Conservation (phyloP, 2,797 vertebrate species). For the Echeneis naucrates region DNA sequence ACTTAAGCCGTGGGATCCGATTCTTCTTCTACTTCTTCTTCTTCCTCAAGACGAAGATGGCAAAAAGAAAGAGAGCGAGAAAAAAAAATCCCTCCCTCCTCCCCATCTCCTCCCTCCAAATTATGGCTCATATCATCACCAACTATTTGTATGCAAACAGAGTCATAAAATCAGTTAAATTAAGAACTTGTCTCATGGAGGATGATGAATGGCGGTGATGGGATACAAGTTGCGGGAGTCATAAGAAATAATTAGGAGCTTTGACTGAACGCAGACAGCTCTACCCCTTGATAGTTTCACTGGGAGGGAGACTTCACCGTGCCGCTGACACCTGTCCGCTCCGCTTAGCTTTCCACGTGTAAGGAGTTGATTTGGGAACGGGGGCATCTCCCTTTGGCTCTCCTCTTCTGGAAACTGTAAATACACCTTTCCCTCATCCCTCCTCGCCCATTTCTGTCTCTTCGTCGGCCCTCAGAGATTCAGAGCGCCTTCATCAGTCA, state of each 20-base stretch:
- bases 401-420: slow-evolving; percentile 43
- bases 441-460: slow-evolving; percentile 18
- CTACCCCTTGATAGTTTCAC: slow-evolving; percentile 54
- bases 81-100: slow-evolving; percentile 10
- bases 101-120: slow-evolving; percentile 52
- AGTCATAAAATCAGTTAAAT: slow-evolving; percentile 67
- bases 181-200: slow-evolving; percentile 48
- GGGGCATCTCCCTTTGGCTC: slow-evolving; percentile 47
- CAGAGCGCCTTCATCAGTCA: slow-evolving; percentile 69
- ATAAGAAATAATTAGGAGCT: slow-evolving; percentile 61
- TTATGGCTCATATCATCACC: slow-evolving; percentile 41
- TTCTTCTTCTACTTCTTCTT: slow-evolving; percentile 43
- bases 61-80: neutral
- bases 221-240: slow-evolving; percentile 56
- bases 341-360: slow-evolving; percentile 56
- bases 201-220: slow-evolving; percentile 64
- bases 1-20: slow-evolving; percentile 67
- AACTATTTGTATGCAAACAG: slow-evolving; percentile 69
- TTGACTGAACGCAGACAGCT: slow-evolving; percentile 57
- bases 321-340: slow-evolving; percentile 74
- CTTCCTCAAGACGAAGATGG: slow-evolving; percentile 39
- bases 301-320: slow-evolving; percentile 49
- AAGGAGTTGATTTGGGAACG: slow-evolving; percentile 47
- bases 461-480: slow-evolving; percentile 34
- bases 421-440: slow-evolving; percentile 44